Percentiles rank a stretch among this genome's conserved stretches.
These are phyloP conservation scores for Thamnophis elegans DNA, from an alignment of 2,797 vertebrate genomes.

Conservation along the genomic window DNA sequence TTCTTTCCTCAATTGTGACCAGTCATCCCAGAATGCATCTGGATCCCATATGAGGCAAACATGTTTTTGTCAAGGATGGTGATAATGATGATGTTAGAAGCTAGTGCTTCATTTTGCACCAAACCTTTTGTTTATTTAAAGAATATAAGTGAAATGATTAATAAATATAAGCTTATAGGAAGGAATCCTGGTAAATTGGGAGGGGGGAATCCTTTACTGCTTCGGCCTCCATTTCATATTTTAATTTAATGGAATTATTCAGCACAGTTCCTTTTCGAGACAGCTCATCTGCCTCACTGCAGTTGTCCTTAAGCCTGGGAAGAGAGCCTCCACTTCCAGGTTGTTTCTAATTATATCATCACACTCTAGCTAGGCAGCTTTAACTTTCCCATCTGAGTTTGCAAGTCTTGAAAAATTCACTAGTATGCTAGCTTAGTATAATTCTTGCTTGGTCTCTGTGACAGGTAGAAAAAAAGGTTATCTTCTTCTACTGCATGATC, in stretches of 20 bases:
- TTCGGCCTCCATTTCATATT: neutral
- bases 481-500: neutral
- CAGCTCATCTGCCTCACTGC: neutral
- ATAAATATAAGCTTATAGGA: neutral
- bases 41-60: neutral
- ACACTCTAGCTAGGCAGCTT: neutral
- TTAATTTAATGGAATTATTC: neutral
- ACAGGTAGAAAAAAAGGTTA: neutral
- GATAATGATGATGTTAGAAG: neutral
- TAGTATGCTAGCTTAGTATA: neutral
- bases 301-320: neutral
- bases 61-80: neutral
- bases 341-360: neutral
- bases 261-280: neutral
- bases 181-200: neutral
- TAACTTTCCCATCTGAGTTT: neutral
- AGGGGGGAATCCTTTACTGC: neutral
- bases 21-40: neutral
- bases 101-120: neutral
- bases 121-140: neutral
- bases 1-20: neutral
- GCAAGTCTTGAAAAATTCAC: constrained; percentile 3
- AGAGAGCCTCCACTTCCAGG: neutral
- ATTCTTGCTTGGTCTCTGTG: neutral
- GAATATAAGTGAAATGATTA: neutral